Conservation (phyloP, 1,140 invertebrate species). For the Hirudo medicinalis region DNA sequence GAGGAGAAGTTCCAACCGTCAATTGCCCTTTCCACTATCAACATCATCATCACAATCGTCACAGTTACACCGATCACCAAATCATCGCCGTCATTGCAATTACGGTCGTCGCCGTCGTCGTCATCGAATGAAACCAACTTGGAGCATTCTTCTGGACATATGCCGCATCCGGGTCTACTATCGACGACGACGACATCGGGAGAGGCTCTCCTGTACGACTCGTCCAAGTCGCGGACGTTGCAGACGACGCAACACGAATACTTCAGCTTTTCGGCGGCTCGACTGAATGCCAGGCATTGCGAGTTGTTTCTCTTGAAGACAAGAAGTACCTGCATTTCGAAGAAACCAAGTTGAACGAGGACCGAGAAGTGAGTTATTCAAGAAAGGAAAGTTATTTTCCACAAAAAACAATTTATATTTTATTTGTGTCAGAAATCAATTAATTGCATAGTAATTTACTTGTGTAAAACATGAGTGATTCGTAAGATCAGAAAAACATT, state of each 20-base stretch:
- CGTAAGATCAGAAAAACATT: too few relatives aligned
- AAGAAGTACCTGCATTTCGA: not conserved
- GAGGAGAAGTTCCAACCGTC: not conserved
- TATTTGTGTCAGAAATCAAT: too few relatives aligned
- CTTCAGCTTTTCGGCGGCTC: conserved; percentile 10
- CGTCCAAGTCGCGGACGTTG: not conserved
- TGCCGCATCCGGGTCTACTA: not conserved
- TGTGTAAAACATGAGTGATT: too few relatives aligned
- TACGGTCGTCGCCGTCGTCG: too few relatives aligned
- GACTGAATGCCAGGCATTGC: conserved; percentile 4
- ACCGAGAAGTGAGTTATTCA: too few relatives aligned
- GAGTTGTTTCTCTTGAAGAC: conserved; percentile 12
- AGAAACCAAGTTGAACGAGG: too few relatives aligned
- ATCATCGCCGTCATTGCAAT: too few relatives aligned
- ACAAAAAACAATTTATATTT: too few relatives aligned
- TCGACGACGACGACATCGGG: conserved; percentile 15
- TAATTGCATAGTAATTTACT: too few relatives aligned
- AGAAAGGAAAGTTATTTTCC: not conserved
- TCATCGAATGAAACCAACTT: not conserved
- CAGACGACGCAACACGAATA: not conserved
- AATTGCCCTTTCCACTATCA: not conserved
- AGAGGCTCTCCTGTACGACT: not conserved
- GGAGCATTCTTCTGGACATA: not conserved
- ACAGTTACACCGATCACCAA: not conserved
- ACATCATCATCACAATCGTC: not conserved